Conservation (phyloP, 2,888 invertebrate genomes). For the Napeogenes sylphis region DNA sequence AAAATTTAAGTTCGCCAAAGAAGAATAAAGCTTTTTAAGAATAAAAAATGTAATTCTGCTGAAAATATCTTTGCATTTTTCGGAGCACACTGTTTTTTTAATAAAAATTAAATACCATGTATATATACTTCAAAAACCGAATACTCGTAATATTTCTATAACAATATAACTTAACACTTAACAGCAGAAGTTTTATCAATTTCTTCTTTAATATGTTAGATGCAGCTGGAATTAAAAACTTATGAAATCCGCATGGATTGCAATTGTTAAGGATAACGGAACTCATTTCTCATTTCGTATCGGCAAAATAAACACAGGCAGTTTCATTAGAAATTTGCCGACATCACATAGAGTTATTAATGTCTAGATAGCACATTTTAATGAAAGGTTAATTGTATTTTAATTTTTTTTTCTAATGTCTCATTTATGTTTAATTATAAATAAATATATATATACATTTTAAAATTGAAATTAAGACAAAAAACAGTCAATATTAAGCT, state of each 20-base stretch:
- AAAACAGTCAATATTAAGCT: too few species aligned
- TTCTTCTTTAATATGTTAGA: neutral
- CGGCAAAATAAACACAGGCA: conserved; percentile 65
- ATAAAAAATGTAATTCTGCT: too few species aligned
- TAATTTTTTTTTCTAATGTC: neutral
- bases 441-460: too few species aligned
- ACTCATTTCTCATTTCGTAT: conserved; percentile 71
- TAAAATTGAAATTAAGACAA: too few species aligned
- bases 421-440: neutral
- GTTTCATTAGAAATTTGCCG: conserved; percentile 68
- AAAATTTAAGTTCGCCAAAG: neutral
- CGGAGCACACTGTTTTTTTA: too few species aligned
- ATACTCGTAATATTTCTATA: too few species aligned
- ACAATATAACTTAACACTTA: too few species aligned
- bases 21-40: neutral
- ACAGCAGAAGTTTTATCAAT: too few species aligned
- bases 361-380: conserved; percentile 5
- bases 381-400: neutral
- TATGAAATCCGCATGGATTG: conserved; percentile 23
- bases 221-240: conserved; percentile 1
- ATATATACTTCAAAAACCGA: too few species aligned
- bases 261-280: conserved; percentile 59
- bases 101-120: too few species aligned
- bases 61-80: too few species aligned
- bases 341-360: conserved; percentile 49